Base-by-base conservation (phyloP, 23 tunicate genomes). In the Diplosoma virens region DNA sequence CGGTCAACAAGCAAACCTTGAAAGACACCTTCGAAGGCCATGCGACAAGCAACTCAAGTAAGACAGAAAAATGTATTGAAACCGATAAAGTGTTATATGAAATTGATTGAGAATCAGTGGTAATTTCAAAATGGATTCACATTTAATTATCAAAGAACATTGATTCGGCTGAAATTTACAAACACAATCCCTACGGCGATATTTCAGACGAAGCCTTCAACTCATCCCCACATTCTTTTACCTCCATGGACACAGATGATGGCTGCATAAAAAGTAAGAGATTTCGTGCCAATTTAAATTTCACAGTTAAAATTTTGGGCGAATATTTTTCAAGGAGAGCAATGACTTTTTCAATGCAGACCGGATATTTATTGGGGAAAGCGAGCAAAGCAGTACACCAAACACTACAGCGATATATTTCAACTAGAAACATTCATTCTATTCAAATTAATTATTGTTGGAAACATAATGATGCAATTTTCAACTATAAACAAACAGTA, bases 1-100 rank as follows among this genome's bases (percentile, higher is more conserved):
- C 80, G 99, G 99, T 3, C 99, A 94, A 59, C 99, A 94, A 27
- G 91, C 99, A 25, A 94, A 94, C 35, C 71, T 94, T 21, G 99
- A 94, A 33, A 46, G 99, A 37, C 99, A 94, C 80, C 56, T 94
- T 30, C 77, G 95, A 59, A 94, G 84, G 56, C 97, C 87, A 26
- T 63, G 63, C 35, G 97, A 84, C 41, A 82, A 82, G 37, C 79
- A 65, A 47, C 27, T 67, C 16, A 82, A 69, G 87, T 82, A 74
- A 25, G n/a, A n/a, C n/a, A n/a, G 50, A 41, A 14, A 7, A 41
- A 41, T 41, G 14, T 41, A 41, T 41, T 41, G 50, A 41, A 41
- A 14, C n/a, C n/a, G n/a, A n/a, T n/a, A n/a, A n/a, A n/a, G n/a
- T n/a, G n/a, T n/a, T n/a, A n/a, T n/a, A n/a, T n/a, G n/a, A n/a